These are phyloP conservation scores for Gephyroberyx darwinii DNA, from an alignment of 2,797 vertebrate species.

Conservation along the genomic window DNA sequence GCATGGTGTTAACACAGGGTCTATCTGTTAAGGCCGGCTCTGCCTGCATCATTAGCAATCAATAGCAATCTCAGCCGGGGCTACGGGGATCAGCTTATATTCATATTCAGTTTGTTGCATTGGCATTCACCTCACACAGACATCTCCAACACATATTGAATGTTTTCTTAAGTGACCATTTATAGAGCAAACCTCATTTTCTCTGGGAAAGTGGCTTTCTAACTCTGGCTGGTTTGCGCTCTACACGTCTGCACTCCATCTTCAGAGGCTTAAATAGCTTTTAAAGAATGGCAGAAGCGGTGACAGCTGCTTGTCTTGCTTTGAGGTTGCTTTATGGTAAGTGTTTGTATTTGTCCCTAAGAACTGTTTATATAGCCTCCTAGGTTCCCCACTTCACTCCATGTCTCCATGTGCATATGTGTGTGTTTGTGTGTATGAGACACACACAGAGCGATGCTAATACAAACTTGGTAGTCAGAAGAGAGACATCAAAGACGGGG, in stretches of 20 bases:
- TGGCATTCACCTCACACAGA: conserved; percentile 21
- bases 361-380: not conserved
- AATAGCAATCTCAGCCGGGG: conserved; percentile 54
- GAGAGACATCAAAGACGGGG: no score
- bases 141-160: not conserved
- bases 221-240: not conserved
- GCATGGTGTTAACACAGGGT: conserved; percentile 36
- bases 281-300: conserved; percentile 16
- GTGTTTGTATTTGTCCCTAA: conserved; percentile 19
- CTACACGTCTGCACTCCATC: not conserved
- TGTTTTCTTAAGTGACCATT: conserved; percentile 24
- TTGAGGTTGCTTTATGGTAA: not conserved
- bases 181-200: conserved; percentile 17
- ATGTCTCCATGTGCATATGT: not conserved
- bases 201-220: conserved; percentile 1
- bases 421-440: not conserved
- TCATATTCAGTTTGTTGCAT: conserved; percentile 37
- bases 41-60: conserved; percentile 45
- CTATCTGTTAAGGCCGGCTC: conserved; percentile 16
- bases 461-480: conserved; percentile 37
- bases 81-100: conserved; percentile 16
- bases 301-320: conserved; percentile 8
- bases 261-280: not conserved
- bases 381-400: no score
- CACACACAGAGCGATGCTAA: conserved; percentile 43